phyloP scores from a whole-genome alignment of 1,140 invertebrate genomes.

The Drosophila jambulina region DNA sequence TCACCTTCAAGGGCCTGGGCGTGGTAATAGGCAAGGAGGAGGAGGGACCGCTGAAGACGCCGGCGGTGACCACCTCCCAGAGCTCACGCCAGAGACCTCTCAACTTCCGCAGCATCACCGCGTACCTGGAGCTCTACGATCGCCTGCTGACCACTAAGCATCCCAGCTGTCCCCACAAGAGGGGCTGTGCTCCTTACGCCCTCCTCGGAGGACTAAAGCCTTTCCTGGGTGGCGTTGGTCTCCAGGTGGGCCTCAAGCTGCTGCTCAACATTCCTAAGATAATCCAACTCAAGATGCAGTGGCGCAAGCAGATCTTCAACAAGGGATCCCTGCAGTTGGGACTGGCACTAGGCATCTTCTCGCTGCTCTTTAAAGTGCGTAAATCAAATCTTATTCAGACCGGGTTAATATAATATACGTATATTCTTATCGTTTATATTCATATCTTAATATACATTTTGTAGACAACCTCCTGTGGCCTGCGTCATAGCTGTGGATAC shows the following conservation, averaged over 20 bases:
- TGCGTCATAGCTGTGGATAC: slow-evolving; percentile 86
- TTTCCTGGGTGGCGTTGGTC: slow-evolving; percentile 87
- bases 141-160: slow-evolving; percentile 83
- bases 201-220: slow-evolving; percentile 86
- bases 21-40: slow-evolving; percentile 88
- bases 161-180: slow-evolving; percentile 87
- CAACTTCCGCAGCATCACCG: slow-evolving; percentile 36
- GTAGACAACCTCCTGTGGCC: slow-evolving; percentile 87
- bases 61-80: slow-evolving; percentile 18
- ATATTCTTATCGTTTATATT: neutral
- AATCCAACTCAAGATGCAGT: slow-evolving; percentile 86
- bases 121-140: slow-evolving; percentile 57
- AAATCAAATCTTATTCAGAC: neutral
- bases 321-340: slow-evolving; percentile 87
- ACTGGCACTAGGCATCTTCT: slow-evolving; percentile 88
- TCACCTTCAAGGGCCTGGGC: slow-evolving; percentile 88
- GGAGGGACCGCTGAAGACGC: slow-evolving; percentile 77
- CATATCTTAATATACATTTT: no score
- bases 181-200: slow-evolving; percentile 87
- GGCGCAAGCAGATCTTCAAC: slow-evolving; percentile 86
- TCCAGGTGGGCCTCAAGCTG: slow-evolving; percentile 87
- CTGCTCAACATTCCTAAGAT: slow-evolving; percentile 84
- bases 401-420: no score
- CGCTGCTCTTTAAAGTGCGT: slow-evolving; percentile 87
- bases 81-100: slow-evolving; percentile 11